phyloP scores from a whole-genome alignment of 2,797 vertebrate species.

The Clarias fuscus region DNA sequence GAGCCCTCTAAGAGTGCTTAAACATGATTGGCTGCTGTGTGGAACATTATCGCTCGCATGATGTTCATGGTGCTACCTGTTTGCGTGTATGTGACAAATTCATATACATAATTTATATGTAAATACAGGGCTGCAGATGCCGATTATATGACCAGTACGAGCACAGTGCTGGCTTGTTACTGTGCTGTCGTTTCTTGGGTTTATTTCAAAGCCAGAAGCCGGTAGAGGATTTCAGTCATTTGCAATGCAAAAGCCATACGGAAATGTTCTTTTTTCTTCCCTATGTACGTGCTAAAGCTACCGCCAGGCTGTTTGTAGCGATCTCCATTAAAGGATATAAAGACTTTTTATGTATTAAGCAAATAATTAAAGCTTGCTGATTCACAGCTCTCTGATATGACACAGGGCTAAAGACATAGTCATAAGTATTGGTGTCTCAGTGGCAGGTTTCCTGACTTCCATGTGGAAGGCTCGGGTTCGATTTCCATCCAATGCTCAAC shows the following conservation, averaged over 20 bases:
- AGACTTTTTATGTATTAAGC: background rate
- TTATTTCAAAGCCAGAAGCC: background rate
- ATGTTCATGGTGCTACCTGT: background rate
- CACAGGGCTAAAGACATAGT: background rate
- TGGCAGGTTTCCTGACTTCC: too few species aligned
- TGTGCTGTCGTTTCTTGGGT: constrained; percentile 26
- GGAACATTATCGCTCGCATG: background rate
- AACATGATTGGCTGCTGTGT: background rate
- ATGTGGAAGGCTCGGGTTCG: too few species aligned
- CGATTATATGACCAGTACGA: constrained; percentile 12
- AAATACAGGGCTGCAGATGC: background rate
- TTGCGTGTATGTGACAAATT: background rate
- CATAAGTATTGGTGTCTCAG: too few species aligned
- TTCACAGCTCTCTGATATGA: background rate
- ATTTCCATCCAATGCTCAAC: too few species aligned
- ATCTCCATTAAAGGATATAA: background rate
- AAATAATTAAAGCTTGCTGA: background rate
- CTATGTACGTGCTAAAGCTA: background rate
- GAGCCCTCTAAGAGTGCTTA: background rate
- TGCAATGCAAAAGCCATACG: constrained; percentile 61
- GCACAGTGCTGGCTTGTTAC: constrained; percentile 31
- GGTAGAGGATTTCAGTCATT: constrained; percentile 46
- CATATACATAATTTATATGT: background rate
- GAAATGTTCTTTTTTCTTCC: constrained; percentile 54
- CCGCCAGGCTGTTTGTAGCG: background rate